Conservation (phyloP, 1,140 invertebrate genomes). For the Pseudomyrmex dendroicus region DNA sequence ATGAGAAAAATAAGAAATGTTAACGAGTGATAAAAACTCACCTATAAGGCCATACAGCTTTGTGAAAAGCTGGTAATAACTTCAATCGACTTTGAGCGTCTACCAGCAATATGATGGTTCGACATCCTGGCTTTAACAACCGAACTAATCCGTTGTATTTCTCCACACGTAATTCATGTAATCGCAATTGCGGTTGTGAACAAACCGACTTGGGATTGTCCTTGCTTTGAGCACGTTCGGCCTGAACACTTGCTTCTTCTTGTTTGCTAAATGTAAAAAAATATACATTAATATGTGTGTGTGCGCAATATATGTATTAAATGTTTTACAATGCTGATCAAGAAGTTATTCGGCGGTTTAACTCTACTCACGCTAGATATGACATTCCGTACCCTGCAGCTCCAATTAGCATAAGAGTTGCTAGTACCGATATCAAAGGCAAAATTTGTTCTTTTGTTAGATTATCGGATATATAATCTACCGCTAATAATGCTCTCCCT, state of each 20-base stretch:
- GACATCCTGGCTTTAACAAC: slow-evolving; percentile 96
- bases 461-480: slow-evolving; percentile 91
- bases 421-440: slow-evolving; percentile 92
- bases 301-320: neutral
- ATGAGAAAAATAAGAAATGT: neutral
- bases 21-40: slow-evolving; percentile 82
- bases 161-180: slow-evolving; percentile 97
- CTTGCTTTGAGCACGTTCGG: slow-evolving; percentile 84
- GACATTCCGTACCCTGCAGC: slow-evolving; percentile 95
- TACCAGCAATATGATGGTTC: slow-evolving; percentile 96
- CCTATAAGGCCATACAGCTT: slow-evolving; percentile 97
- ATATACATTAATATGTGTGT: neutral
- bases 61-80: slow-evolving; percentile 95
- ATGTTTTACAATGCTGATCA: slow-evolving; percentile 25
- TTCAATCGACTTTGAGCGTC: slow-evolving; percentile 94
- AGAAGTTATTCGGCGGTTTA: slow-evolving; percentile 12
- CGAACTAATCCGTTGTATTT: slow-evolving; percentile 98
- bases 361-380: slow-evolving; percentile 91
- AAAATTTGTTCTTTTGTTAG: slow-evolving; percentile 93
- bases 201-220: slow-evolving; percentile 82
- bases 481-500: slow-evolving; percentile 88
- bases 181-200: slow-evolving; percentile 89
- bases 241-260: slow-evolving; percentile 92
- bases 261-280: slow-evolving; percentile 86
- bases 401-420: slow-evolving; percentile 92